Conservation (phyloP, 2,888 invertebrate genomes). For the Euplagia quadripunctaria region DNA sequence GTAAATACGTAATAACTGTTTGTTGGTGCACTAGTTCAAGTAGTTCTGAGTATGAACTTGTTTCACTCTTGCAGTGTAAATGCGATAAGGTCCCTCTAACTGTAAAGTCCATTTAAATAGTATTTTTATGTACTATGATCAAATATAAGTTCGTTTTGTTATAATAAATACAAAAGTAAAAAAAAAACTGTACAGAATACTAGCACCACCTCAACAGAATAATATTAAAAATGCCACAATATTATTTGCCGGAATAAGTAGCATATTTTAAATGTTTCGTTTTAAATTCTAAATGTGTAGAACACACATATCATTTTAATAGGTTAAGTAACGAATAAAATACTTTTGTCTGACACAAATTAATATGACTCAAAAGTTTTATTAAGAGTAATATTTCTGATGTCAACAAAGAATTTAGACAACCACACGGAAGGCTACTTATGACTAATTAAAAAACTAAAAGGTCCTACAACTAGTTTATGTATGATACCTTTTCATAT, state of each 20-base stretch:
- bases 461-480: constrained; percentile 52
- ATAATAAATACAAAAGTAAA: too few relatives aligned
- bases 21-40: not conserved
- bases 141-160: not conserved
- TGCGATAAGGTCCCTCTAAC: not conserved
- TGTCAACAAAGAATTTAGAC: constrained; percentile 31
- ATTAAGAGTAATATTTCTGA: constrained; percentile 24
- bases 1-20: constrained; percentile 1
- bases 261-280: not conserved
- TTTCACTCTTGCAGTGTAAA: not conserved
- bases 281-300: not conserved
- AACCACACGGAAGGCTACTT: constrained; percentile 38
- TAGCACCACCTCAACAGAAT: not conserved
- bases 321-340: constrained; percentile 28
- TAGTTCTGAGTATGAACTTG: not conserved
- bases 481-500: constrained; percentile 44
- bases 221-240: not conserved
- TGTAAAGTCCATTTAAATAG: not conserved
- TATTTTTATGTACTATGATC: constrained; percentile 1
- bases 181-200: not conserved
- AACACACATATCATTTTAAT: not conserved
- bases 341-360: constrained; percentile 29
- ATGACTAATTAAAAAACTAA: constrained; percentile 43
- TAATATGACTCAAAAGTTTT: constrained; percentile 17
- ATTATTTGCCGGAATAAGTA: not conserved